phyloP scores from a whole-genome alignment of 2,888 invertebrate species.

The Platerodrilus igneus region DNA sequence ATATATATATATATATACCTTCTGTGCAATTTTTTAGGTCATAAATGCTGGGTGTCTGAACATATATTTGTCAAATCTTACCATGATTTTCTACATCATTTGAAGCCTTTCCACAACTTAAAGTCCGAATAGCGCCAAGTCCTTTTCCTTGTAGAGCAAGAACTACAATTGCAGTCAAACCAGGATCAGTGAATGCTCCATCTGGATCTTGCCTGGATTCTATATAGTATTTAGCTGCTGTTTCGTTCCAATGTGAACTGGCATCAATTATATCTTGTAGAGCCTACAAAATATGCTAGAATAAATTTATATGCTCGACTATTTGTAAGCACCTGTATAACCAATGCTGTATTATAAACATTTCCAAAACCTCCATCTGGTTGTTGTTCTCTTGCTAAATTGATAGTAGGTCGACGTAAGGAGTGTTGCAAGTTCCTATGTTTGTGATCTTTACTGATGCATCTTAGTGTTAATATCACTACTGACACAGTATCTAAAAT shows the following conservation, averaged over 20 bases:
- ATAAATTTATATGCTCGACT: conserved; percentile 1
- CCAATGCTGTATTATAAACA: conserved; percentile 72
- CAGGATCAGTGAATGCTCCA: conserved; percentile 76
- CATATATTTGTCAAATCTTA: no score
- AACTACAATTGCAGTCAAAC: conserved; percentile 72
- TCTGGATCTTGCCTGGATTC: conserved; percentile 67
- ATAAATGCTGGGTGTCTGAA: no score
- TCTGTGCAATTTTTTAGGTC: no score
- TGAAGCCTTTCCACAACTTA: conserved; percentile 50
- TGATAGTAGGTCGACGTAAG: conserved; percentile 71
- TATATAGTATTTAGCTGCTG: conserved; percentile 72
- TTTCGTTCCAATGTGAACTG: conserved; percentile 69
- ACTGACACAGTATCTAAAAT: conserved; percentile 72
- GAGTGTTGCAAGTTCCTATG: conserved; percentile 79
- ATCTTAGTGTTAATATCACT: conserved; percentile 79
- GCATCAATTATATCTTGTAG: conserved; percentile 71
- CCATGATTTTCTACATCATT: conserved; percentile 49
- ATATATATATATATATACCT: no score
- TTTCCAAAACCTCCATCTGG: conserved; percentile 81
- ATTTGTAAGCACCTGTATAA: conserved; percentile 63
- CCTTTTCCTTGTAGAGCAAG: conserved; percentile 73
- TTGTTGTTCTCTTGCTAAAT: conserved; percentile 73
- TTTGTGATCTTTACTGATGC: conserved; percentile 80
- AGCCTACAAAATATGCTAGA: conserved; percentile 56
- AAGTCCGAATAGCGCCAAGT: conserved; percentile 60